Evolutionary conservation across 2,888 invertebrate genomes (phyloP), one percentile per base, ranked within the genome.

Genomic region (Aricia artaxerxes): DNA sequence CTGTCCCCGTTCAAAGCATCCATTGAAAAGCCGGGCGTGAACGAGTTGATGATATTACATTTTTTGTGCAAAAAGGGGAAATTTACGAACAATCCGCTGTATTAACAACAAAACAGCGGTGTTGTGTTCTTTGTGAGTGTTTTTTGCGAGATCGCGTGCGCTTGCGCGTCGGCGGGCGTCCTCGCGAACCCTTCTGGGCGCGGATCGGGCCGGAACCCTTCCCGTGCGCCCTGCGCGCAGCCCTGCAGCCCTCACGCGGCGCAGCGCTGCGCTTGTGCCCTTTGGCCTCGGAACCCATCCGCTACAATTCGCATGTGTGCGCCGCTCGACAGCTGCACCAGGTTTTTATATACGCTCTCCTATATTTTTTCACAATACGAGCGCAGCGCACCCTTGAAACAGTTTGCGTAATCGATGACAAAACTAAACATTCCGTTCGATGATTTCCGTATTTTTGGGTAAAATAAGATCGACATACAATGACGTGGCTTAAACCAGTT

Each of bases 401-500:
- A 94, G 94, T 94, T 94, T 94, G 94, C 94, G 94, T 93, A 94
- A 94, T 94, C 93, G 93, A 94, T 94, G 94, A 94, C 94, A 94
- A 94, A 94, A 94, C 94, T 94, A 94, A 94, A 94, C 93, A 94
- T 94, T 94, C 93, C 94, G 90, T 93, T 92, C 91, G 93, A 91
- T 92, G 93, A 94, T 94, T 94, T 94, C 94, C 94, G 94, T 92
- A 92, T 94, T 94, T 94, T 90, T 88, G 91, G 90, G 91, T 89
- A 91, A 91, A 88, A 83, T 82, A 79, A 80, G 80, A 81, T 80
- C 78, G 79, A 83, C 81, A 79, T 77, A 78, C 78, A 80, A 79
- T 79, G 73, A 78, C 80, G 73, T 57, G 79, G 77, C 73, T 81
- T 35, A 57, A 82, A 79, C 78, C 44, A 79, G 79, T 80, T 80